Base-by-base conservation (phyloP, 1,140 invertebrate species). In the Rhizoglyphus robini region DNA sequence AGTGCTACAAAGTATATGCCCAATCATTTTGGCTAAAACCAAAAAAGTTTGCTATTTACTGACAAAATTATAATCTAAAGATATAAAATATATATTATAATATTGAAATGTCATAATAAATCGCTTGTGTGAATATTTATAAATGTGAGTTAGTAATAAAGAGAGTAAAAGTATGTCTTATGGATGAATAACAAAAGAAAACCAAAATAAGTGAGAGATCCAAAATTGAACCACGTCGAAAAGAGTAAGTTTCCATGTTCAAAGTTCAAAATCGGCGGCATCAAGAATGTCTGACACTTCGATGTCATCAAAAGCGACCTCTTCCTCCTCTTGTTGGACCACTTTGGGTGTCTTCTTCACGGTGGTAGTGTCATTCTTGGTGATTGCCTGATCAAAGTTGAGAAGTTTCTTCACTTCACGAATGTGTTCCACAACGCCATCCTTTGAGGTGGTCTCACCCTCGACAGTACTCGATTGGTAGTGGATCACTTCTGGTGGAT, bases 401-500 rank as follows among this genome's bases (percentile, higher is more conserved):
- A 41, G 18, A 41, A 11, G 36, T 41, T 41, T 41, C 36, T 41
- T 41, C 18, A 41, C 36, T 18, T 41, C 36, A 41, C 36, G 36
- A 41, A 41, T 41, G 18, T 41, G 36, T 11, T 41, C 36, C 18
- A 18, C 8, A 11, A 8, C 36, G 18, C 8, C 8, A 41, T 41
- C 36, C 8, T 41, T 41, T 8, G 36, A 41, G 18, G n/a, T n/a
- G n/a, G n/a, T n/a, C n/a, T n/a, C n/a, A n/a, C n/a, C n/a, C n/a
- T 41, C 36, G 8, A 41, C 8, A 11, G 8, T 41, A 18, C 36
- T 41, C 18, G 36, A 41, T 41, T 41, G 36, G 36, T 41, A 41
- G 18, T 41, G 36, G 18, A 41, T 41, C 3, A 62, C 25, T 51
- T 57, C 63, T 23, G 54, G 57, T 48, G 83, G 81, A 77, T 93